These are phyloP conservation scores for Drosophila eugracilis DNA, from an alignment of 1,140 invertebrate genomes.

Conservation along the genomic window DNA sequence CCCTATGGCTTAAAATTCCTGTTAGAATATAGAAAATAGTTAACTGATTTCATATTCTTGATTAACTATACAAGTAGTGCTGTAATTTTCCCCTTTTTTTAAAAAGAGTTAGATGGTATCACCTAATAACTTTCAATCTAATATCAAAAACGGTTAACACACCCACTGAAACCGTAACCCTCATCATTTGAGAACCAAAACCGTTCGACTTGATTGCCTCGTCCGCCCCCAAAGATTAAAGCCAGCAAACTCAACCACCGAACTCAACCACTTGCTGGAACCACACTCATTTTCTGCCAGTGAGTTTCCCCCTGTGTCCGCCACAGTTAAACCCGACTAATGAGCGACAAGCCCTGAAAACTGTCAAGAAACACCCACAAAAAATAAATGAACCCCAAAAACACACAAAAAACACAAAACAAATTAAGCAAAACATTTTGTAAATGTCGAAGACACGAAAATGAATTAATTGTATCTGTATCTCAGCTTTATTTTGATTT, in stretches of 20 bases:
- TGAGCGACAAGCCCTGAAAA: constrained; percentile 77
- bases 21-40: no score
- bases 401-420: constrained; percentile 50
- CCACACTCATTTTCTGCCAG: constrained; percentile 35
- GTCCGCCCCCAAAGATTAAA: constrained; percentile 6
- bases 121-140: background rate
- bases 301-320: constrained; percentile 25
- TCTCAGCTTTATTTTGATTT: constrained; percentile 14
- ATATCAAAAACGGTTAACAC: constrained; percentile 9
- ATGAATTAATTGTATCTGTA: constrained; percentile 68
- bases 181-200: constrained; percentile 9
- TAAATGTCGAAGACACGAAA: constrained; percentile 74
- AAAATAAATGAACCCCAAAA: constrained; percentile 3
- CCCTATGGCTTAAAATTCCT: no score
- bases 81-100: background rate
- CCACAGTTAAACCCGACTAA: constrained; percentile 72
- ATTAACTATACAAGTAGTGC: no score
- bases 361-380: constrained; percentile 78
- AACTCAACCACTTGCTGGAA: constrained; percentile 27
- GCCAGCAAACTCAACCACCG: constrained; percentile 5
- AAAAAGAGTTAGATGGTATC: background rate
- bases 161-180: constrained; percentile 9
- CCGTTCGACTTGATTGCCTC: constrained; percentile 3
- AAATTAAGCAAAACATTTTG: constrained; percentile 83
- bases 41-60: no score